Conservation (phyloP, 2,888 invertebrate species). For the Aspidiotus destructor region DNA sequence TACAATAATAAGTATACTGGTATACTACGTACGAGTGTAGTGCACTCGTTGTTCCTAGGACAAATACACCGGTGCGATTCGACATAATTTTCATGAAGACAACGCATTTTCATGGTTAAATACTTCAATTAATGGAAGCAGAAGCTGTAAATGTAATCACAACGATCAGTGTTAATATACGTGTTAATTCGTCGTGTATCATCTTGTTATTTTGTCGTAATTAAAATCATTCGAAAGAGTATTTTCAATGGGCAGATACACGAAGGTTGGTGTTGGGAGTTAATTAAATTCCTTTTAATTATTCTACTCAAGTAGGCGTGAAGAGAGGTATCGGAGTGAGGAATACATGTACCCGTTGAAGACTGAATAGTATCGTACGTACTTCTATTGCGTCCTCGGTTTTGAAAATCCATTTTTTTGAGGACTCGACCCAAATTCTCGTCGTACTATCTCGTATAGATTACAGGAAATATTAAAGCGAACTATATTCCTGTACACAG, state of each 20-base stretch:
- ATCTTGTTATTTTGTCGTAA: neutral
- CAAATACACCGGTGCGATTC: constrained; percentile 2
- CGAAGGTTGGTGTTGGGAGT: constrained; percentile 1
- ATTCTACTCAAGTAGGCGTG: too few species aligned
- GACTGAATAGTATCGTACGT: too few species aligned
- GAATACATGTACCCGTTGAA: too few species aligned
- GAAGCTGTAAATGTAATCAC: constrained; percentile 2
- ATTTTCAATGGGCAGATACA: neutral
- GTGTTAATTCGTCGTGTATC: neutral
- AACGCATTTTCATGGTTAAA: neutral
- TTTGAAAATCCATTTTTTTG: too few species aligned
- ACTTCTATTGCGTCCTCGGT: too few species aligned
- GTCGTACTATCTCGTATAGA: too few species aligned
- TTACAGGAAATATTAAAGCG: too few species aligned
- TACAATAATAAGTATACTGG: neutral
- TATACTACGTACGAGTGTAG: neutral
- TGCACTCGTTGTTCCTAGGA: neutral
- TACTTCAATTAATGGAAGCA: constrained; percentile 4
- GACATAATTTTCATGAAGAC: neutral
- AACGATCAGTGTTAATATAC: constrained; percentile 2
- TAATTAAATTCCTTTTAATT: neutral
- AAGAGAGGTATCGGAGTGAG: too few species aligned
- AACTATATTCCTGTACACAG: too few species aligned
- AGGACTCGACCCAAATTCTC: too few species aligned
- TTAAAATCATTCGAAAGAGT: neutral